Conservation (phyloP, 2,797 vertebrate species). For the Tolypeutes matacus region DNA sequence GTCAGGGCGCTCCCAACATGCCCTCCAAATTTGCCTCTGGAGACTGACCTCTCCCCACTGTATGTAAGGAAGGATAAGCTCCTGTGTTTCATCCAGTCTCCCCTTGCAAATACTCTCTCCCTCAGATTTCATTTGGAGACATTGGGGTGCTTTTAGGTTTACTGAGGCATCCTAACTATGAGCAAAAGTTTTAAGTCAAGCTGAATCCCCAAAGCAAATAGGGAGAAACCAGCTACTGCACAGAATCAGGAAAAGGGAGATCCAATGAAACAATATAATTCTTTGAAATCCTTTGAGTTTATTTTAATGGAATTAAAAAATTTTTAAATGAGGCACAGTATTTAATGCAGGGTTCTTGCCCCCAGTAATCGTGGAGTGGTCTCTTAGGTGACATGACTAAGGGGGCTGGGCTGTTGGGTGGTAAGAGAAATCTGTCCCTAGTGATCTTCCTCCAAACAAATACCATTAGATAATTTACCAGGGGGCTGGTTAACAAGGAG, state of each 20-base stretch:
- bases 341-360: not conserved
- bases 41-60: not conserved
- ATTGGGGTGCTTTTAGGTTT: not conserved
- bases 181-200: constrained; percentile 21
- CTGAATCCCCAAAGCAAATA: not conserved
- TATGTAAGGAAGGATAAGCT: not conserved
- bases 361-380: not conserved
- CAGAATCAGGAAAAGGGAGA: not conserved
- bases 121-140: not conserved
- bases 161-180: not conserved
- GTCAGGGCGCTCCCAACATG: not conserved
- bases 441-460: not conserved
- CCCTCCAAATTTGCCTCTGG: not conserved
- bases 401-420: not conserved
- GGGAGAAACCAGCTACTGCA: not conserved
- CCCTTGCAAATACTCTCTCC: not conserved
- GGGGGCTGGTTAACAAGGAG: not conserved
- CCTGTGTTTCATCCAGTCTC: not conserved
- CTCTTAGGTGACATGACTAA: not conserved
- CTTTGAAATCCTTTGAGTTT: not conserved
- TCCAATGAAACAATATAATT: not conserved
- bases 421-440: not conserved
- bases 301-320: constrained; percentile 38
- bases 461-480: not conserved
- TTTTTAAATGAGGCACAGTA: not conserved